A percentile compares a stretch with the other conserved stretches of the same genome.
These are phyloP conservation scores for Mythimna loreyi DNA, from an alignment of 2,888 invertebrate species.

Conservation along the genomic window DNA sequence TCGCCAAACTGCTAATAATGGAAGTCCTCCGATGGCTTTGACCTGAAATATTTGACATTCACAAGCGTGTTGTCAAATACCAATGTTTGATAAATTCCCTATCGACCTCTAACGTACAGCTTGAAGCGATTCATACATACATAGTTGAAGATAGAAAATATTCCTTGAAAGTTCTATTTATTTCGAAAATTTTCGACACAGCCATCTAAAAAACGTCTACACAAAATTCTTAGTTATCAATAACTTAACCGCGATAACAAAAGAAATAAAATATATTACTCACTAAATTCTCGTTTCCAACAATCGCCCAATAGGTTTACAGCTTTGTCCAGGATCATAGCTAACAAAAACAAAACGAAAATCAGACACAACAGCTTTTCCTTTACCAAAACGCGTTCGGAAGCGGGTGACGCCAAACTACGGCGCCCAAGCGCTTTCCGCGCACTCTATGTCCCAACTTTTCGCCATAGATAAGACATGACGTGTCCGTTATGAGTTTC, in stretches of 20 bases:
- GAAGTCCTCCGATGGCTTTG: too few species aligned
- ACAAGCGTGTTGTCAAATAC: too few species aligned
- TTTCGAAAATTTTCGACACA: not conserved
- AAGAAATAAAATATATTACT: not conserved
- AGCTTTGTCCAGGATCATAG: not conserved
- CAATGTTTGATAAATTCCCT: too few species aligned
- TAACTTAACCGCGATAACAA: not conserved
- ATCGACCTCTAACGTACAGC: not conserved
- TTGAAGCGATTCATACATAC: too few species aligned
- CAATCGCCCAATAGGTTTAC: not conserved
- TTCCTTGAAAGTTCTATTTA: too few species aligned
- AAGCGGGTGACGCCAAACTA: conserved; percentile 48
- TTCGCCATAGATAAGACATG: conserved; percentile 84
- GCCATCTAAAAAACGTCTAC: not conserved
- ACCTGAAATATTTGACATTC: too few species aligned
- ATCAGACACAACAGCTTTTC: conserved; percentile 18
- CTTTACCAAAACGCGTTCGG: conserved; percentile 39
- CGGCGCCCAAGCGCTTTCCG: conserved; percentile 35
- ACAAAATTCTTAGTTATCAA: not conserved
- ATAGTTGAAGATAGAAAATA: too few species aligned
- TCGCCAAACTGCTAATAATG: too few species aligned
- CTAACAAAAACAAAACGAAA: conserved; percentile 30
- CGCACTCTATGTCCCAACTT: conserved; percentile 73
- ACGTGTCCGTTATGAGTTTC: conserved; percentile 86
- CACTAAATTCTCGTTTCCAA: not conserved